Evolutionary conservation across 2,797 vertebrate species (phyloP).

Genomic region (Propithecus perrieri): DNA sequence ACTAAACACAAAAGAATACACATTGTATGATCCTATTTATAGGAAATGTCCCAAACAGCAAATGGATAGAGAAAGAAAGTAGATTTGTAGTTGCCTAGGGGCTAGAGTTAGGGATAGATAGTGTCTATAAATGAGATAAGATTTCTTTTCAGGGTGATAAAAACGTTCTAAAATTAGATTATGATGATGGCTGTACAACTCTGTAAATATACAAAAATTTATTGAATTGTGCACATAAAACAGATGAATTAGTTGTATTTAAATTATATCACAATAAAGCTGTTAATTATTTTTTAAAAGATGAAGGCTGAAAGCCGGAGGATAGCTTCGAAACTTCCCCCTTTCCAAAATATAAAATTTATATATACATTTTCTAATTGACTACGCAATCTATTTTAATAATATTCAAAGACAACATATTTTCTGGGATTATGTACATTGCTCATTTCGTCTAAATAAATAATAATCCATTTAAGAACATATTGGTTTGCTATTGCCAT

Average conservation of each 20-base stretch:
- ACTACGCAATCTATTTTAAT: not conserved
- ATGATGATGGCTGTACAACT: not conserved
- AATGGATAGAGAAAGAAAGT: not conserved
- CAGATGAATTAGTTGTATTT: not conserved
- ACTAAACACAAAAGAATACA: not conserved
- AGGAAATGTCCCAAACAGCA: not conserved
- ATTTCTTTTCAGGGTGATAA: not conserved
- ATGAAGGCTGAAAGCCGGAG: not conserved
- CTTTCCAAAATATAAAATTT: not conserved
- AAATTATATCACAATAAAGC: not conserved
- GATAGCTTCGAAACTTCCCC: not conserved
- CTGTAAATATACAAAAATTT: not conserved
- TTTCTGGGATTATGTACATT: not conserved
- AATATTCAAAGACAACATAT: not conserved
- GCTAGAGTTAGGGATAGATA: not conserved
- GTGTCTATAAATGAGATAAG: not conserved
- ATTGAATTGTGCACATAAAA: not conserved
- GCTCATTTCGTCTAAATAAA: not conserved
- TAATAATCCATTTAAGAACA: not conserved
- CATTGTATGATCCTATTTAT: not conserved
- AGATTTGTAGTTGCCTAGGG: not conserved
- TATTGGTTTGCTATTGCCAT: not conserved
- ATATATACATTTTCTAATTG: not conserved
- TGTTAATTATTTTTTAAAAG: not conserved
- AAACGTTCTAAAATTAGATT: not conserved